These are phyloP conservation scores for Drosophila fulvimacula DNA, from an alignment of 2,888 invertebrate species.

Conservation along the genomic window DNA sequence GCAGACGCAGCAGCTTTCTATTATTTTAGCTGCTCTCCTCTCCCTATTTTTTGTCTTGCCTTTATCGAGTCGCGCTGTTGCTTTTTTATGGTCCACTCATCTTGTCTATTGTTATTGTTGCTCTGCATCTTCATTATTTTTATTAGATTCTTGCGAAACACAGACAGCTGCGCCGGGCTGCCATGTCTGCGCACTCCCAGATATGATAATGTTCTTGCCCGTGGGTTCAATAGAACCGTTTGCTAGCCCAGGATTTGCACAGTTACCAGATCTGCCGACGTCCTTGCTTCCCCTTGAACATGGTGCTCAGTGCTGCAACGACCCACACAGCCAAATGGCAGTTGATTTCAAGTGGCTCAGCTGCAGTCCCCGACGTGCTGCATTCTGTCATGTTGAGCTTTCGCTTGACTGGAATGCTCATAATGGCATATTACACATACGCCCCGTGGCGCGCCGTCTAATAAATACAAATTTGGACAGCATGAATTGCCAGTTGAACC, in stretches of 20 bases:
- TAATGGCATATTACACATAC: constrained; percentile 79
- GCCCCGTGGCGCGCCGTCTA: constrained; percentile 73
- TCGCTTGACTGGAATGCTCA: constrained; percentile 49
- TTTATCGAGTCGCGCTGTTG: constrained; percentile 35
- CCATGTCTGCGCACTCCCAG: constrained; percentile 23
- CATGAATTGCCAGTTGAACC: constrained; percentile 57
- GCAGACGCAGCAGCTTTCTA: constrained; percentile 68
- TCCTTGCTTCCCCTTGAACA: constrained; percentile 30
- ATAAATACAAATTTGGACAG: constrained; percentile 80
- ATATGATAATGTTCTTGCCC: constrained; percentile 71
- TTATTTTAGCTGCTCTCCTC: constrained; percentile 63
- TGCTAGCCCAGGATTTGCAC: constrained; percentile 32
- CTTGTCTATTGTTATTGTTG: constrained; percentile 51
- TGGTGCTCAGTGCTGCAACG: constrained; percentile 23
- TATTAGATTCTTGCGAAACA: constrained; percentile 65
- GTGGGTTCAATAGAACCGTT: constrained; percentile 74
- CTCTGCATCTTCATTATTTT: constrained; percentile 72
- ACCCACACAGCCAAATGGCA: constrained; percentile 27
- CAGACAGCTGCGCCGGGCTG: constrained; percentile 24
- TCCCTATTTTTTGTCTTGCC: not conserved
- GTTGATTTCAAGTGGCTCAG: constrained; percentile 30
- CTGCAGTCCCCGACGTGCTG: constrained; percentile 33
- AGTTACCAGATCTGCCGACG: constrained; percentile 38
- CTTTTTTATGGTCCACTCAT: constrained; percentile 61
- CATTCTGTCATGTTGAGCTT: constrained; percentile 63